A percentile compares a stretch with the other conserved stretches of the same genome.
Evolutionary conservation across 2,888 invertebrate species (phyloP).

Genomic region (Agapostemon virescens): DNA sequence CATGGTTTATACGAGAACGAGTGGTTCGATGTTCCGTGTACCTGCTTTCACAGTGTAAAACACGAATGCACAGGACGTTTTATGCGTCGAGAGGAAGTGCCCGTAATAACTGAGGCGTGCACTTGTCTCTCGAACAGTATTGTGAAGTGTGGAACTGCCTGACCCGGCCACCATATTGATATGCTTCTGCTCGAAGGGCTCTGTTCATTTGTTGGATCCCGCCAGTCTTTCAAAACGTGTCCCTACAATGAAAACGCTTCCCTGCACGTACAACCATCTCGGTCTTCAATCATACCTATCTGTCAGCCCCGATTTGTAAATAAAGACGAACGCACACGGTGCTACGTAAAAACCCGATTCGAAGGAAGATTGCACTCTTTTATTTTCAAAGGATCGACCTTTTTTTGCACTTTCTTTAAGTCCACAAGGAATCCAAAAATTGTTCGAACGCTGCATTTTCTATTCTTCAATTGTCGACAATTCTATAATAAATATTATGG

Average conservation of each 20-base stretch:
- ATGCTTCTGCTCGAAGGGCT: conserved; percentile 47
- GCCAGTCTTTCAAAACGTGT: conserved; percentile 50
- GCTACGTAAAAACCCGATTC: not conserved
- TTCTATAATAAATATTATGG: no score
- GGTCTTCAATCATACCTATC: conserved; percentile 17
- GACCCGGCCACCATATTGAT: conserved; percentile 35
- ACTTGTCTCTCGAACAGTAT: conserved; percentile 28
- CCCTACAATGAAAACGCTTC: conserved; percentile 57
- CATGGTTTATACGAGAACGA: not conserved
- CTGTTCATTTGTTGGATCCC: conserved; percentile 64
- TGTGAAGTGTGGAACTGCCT: conserved; percentile 15
- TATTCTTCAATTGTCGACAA: no score
- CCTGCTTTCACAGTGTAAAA: not conserved
- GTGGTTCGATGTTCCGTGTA: no score
- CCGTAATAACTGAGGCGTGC: conserved; percentile 32
- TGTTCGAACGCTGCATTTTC: no score
- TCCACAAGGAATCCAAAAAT: no score
- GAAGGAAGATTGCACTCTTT: not conserved
- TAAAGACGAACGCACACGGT: not conserved
- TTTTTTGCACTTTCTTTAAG: no score
- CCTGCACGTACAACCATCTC: conserved; percentile 33
- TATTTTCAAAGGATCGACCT: not conserved
- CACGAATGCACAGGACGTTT: conserved; percentile 5
- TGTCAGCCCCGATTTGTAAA: not conserved
- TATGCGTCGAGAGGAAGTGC: conserved; percentile 7